Conservation (phyloP, 2,888 invertebrate genomes). For the Mallateleia sp. region DNA sequence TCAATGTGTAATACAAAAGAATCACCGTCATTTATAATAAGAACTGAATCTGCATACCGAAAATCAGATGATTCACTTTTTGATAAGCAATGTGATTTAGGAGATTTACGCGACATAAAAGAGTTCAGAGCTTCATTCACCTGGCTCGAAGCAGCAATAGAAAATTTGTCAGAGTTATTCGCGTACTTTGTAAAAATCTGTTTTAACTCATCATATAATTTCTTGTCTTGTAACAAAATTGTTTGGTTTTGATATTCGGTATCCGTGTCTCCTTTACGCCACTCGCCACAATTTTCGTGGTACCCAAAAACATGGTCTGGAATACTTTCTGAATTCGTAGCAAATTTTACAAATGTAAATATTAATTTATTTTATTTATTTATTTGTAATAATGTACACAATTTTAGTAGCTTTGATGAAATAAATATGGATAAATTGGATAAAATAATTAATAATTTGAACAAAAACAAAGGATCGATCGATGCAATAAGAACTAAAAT, state of each 20-base stretch:
- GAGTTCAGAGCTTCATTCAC: constrained; percentile 36
- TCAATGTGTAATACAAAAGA: constrained; percentile 22
- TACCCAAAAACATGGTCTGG: no score
- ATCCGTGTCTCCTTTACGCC: no score
- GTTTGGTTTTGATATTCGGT: neutral
- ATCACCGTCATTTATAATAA: constrained; percentile 27
- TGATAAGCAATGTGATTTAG: constrained; percentile 39
- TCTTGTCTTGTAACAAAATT: constrained; percentile 1
- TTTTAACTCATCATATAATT: constrained; percentile 20
- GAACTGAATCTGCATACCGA: constrained; percentile 31
- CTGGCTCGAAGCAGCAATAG: constrained; percentile 34
- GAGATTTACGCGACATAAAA: constrained; percentile 40
- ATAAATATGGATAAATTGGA: no score
- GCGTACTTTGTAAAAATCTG: constrained; percentile 46
- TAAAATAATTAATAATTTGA: no score
- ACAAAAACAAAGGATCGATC: no score
- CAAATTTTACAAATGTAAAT: no score
- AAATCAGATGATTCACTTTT: constrained; percentile 48
- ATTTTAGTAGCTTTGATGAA: no score
- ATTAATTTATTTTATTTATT: no score
- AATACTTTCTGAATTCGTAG: no score
- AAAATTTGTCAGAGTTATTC: constrained; percentile 32
- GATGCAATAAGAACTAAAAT: no score
- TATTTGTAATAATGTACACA: no score
- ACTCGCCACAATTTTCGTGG: no score